Evolutionary conservation across 2,888 invertebrate genomes (phyloP), one percentile per base, ranked within the genome.

Genomic region (Watsonalla cultraria): DNA sequence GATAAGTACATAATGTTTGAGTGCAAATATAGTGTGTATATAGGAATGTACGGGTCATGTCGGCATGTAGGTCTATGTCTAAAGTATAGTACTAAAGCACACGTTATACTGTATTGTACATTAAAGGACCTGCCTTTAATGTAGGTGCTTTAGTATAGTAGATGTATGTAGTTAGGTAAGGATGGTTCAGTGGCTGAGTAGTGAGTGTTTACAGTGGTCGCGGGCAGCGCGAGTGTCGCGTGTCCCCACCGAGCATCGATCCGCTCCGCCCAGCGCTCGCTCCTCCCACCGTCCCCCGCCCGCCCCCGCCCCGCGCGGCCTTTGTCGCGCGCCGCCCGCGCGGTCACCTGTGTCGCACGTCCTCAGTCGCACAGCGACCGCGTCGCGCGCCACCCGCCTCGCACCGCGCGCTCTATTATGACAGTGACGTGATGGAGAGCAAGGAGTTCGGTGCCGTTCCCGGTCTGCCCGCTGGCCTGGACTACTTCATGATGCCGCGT

Each of bases 341-440:
- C 88, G 87, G 89, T 89, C 90, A 89, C 91, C 92, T 78, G 91
- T 92, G 80, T 90, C 92, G 78, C 87, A 92, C 77, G 92, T 91
- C 79, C 86, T 88, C 90, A 90, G 90, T 90, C 90, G 89, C 90
- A 85, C 78, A 81, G 87, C 86, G 88, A 86, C 88, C 89, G 92
- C 94, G 71, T 92, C 94, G 70, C 92, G 93, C 70, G 91, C 91
- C 74, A 92, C 90, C 78, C 91, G 88, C 86, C 75, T 82, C 81
- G 82, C 80, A 78, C 71, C 78, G 76, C 74, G 79, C 70, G 71
- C 72, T 66, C 66, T 82, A 84, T 78, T 84, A 89, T 88, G 89
- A 85, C 84, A 83, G 78, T 82, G 82, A 86, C 86, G 86, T 88
- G 86, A 89, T 91, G 91, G 91, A 90, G 65, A 80, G 84, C 80